Evolutionary conservation across 2,888 invertebrate genomes (phyloP).

Genomic region (Acanthosepion esculentum): DNA sequence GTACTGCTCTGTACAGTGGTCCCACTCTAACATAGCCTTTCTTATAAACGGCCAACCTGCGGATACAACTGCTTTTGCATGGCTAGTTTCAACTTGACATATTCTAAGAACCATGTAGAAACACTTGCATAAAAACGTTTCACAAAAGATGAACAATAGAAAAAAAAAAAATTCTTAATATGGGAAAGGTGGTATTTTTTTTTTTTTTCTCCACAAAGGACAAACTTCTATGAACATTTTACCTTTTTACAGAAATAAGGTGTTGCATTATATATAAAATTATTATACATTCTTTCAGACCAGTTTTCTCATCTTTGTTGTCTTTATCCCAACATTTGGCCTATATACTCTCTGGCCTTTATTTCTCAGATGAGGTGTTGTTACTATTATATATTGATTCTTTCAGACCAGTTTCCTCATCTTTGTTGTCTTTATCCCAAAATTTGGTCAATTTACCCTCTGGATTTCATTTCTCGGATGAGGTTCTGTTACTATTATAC

Average conservation of each 20-base stretch:
- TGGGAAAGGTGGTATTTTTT: not conserved
- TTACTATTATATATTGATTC: not conserved
- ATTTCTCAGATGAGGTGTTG: too few relatives aligned
- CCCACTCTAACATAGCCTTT: not conserved
- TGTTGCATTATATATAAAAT: not conserved
- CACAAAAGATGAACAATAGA: not conserved
- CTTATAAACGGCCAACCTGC: not conserved
- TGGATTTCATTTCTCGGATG: too few relatives aligned
- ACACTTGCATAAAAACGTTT: not conserved
- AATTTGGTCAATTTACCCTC: not conserved
- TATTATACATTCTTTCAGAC: slow-evolving; percentile 11
- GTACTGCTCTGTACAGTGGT: not conserved
- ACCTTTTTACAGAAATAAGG: not conserved
- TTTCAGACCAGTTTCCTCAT: not conserved
- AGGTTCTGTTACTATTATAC: too few relatives aligned
- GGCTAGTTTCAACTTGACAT: not conserved
- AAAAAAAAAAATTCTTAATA: not conserved
- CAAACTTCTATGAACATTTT: not conserved
- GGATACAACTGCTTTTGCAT: not conserved
- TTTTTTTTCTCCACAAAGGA: not conserved
- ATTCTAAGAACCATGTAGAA: not conserved
- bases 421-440: not conserved
- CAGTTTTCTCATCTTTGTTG: not conserved
- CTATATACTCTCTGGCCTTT: too few relatives aligned
- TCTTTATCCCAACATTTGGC: not conserved